Percentiles rank a stretch among this genome's conserved stretches.
These are phyloP conservation scores for Trissonchulus sp. DNA, from an alignment of 2,888 invertebrate species.

Conservation along the genomic window DNA sequence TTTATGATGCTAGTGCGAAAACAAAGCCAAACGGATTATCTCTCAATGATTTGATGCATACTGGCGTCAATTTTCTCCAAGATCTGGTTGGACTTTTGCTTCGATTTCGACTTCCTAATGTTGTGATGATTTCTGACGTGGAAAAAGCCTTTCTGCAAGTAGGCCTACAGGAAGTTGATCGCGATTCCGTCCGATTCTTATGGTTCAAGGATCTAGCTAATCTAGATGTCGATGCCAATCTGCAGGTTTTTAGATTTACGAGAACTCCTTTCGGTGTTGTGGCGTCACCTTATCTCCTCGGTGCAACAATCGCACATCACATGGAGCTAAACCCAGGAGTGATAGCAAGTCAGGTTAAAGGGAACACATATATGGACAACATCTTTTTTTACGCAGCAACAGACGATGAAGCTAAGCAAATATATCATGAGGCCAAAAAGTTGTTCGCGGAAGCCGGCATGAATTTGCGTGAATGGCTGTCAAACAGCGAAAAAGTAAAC, in stretches of 20 bases:
- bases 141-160: slow-evolving; percentile 41
- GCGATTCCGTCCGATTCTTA: slow-evolving; percentile 31
- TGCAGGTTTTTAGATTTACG: slow-evolving; percentile 34
- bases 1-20: background rate
- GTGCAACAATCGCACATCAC: slow-evolving; percentile 32
- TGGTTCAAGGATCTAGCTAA: background rate
- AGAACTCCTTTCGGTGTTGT: slow-evolving; percentile 38
- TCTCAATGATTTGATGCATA: slow-evolving; percentile 1
- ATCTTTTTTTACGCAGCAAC: background rate
- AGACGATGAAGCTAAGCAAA: background rate
- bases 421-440: background rate
- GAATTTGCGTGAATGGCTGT: slow-evolving; percentile 1
- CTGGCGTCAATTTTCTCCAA: background rate
- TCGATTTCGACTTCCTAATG: background rate
- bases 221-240: slow-evolving; percentile 33
- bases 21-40: no score
- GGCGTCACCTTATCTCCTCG: slow-evolving; percentile 35
- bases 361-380: slow-evolving; percentile 10
- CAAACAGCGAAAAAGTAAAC: slow-evolving; percentile 5
- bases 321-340: no score
- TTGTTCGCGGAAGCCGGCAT: background rate
- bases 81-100: background rate
- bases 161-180: slow-evolving; percentile 30
- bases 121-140: slow-evolving; percentile 33
- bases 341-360: background rate